Evolutionary conservation across 2,113 vertebrate genomes (phyloP), one percentile per base, ranked within the genome.

Genomic region (Corythaixoides concolor): DNA sequence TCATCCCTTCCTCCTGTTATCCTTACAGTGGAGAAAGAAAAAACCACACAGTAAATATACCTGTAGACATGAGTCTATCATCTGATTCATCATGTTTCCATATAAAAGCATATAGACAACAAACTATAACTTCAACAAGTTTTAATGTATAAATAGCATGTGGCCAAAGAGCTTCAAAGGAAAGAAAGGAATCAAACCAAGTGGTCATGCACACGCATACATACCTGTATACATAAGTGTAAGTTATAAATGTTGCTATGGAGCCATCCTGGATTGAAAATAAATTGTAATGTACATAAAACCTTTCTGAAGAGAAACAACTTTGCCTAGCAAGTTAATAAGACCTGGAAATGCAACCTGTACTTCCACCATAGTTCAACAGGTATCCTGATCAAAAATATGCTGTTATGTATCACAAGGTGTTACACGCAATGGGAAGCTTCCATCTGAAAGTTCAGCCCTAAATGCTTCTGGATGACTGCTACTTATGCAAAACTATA

Each of bases 181-280:
- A 56, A 69, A 35, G 16, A 35, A 73, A 82, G 2, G 4, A 63
- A 56, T 53, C 50, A 22, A 24, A 76, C 2, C 2, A 12, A 75
- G 13, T 41, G 15, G 20, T 26, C 1, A 0, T 35, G 7, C 9
- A 39, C 15, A 22, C 33, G 6, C 27, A 37, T n/a, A 14, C 3
- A 27, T 30, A 41, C 10, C 13, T 77, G 15, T 37, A 39, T 15
- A 21, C 0, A 0, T n/a, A 58, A 73, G 9, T 37, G 12, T 4
- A 60, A 69, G 23, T 32, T 53, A 66, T 33, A 35, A 72, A 59
- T 28, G 9, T 52, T 87, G 53, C 19, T 73, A 11, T 39, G 7
- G n/a, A 72, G 8, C 37, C 55, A 13, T 73, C 24, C 24, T 22
- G 10, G 15, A 35, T 10, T 41, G 52, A 85, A 76, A 41, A 59